phyloP scores from a whole-genome alignment of 2,797 vertebrate genomes.

The Rhinogobio ventralis region DNA sequence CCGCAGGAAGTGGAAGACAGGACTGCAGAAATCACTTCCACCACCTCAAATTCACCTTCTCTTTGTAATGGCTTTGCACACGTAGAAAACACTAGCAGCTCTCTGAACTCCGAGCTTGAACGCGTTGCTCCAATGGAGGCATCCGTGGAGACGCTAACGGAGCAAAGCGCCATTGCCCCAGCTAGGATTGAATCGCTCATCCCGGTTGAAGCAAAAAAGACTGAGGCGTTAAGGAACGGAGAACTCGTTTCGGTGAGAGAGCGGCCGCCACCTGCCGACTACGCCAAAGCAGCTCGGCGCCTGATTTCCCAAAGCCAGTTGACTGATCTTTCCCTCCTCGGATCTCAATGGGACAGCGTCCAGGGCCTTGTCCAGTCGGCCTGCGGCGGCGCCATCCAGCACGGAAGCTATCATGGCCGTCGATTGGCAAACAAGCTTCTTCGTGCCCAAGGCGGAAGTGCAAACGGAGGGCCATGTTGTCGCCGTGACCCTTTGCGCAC shows the following conservation, averaged over 20 bases:
- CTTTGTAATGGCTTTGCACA: conserved; percentile 65
- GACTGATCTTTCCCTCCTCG: conserved; percentile 86
- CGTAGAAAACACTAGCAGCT: conserved; percentile 26
- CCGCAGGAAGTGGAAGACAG: conserved; percentile 61
- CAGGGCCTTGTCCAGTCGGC: conserved; percentile 89
- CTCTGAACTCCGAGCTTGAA: conserved; percentile 16
- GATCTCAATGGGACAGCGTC: conserved; percentile 92
- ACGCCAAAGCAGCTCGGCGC: conserved; percentile 73
- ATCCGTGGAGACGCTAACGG: conserved; percentile 79
- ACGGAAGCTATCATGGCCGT: conserved; percentile 84
- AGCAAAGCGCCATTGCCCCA: conserved; percentile 65
- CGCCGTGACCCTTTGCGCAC: conserved; percentile 79
- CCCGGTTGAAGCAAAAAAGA: conserved; percentile 48
- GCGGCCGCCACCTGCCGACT: conserved; percentile 68
- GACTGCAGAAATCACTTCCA: conserved; percentile 64
- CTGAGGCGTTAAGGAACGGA: conserved; percentile 60
- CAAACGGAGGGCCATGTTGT: conserved; percentile 81
- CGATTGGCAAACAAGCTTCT: conserved; percentile 82
- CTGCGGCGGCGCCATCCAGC: conserved; percentile 80
- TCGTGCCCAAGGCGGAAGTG: conserved; percentile 73
- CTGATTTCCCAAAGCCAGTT: conserved; percentile 87
- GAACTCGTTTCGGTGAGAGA: conserved; percentile 62
- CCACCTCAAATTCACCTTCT: conserved; percentile 65
- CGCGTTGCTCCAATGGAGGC: conserved; percentile 70
- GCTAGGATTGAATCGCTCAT: conserved; percentile 32